Evolutionary conservation across 1,140 invertebrate genomes (phyloP).

Genomic region (Penaeus japonicus): DNA sequence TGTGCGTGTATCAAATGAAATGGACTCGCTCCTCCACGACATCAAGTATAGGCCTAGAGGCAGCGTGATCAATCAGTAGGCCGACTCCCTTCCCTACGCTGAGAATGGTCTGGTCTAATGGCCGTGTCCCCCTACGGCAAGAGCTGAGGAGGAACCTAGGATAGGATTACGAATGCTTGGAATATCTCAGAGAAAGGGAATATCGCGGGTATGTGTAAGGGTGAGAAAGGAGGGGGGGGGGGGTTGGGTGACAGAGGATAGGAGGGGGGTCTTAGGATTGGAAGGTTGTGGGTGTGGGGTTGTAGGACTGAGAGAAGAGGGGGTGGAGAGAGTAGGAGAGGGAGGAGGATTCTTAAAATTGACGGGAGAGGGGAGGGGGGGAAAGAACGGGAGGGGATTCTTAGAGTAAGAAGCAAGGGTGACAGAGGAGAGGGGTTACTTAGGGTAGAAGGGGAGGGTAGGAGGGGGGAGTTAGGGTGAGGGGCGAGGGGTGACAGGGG

Average conservation of each 20-base stretch:
- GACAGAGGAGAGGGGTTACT: neutral
- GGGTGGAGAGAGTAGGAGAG: too few species aligned
- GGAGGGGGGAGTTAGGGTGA: neutral
- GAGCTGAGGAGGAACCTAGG: slow-evolving; percentile 8
- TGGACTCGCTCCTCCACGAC: neutral
- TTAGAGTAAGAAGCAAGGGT: neutral
- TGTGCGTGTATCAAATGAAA: neutral
- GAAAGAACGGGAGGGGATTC: neutral
- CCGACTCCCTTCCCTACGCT: slow-evolving; percentile 15
- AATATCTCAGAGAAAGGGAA: too few species aligned
- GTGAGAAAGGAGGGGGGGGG: neutral
- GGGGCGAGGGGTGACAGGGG: neutral
- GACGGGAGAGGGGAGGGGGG: neutral
- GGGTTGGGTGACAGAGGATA: too few species aligned
- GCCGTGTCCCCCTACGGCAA: slow-evolving; percentile 41
- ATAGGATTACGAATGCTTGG: too few species aligned
- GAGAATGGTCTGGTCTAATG: slow-evolving; percentile 41
- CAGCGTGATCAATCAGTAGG: slow-evolving; percentile 37
- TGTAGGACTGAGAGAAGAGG: too few species aligned
- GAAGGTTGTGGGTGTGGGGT: too few species aligned
- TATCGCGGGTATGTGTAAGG: too few species aligned
- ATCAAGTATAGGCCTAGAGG: slow-evolving; percentile 43
- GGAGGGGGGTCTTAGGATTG: too few species aligned
- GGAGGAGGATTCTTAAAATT: too few species aligned
- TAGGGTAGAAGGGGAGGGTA: neutral